Evolutionary conservation across 2,113 vertebrate genomes (phyloP), one percentile per base, ranked within the genome.

Genomic region (Coreoperca whiteheadi): DNA sequence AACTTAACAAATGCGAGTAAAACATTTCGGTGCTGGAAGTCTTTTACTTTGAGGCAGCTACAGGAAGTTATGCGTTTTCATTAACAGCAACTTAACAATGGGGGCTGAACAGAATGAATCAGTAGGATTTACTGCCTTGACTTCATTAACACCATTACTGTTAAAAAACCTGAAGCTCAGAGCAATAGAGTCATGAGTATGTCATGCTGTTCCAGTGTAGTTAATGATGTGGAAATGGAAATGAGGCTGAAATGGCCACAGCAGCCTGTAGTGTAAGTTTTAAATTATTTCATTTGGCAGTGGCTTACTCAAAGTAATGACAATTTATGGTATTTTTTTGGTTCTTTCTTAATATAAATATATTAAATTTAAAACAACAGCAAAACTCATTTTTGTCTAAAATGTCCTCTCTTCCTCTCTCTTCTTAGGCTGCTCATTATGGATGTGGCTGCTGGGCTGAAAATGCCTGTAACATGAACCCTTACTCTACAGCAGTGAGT

Each of bases 391-490:
- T 25, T 79, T 30, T 8, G 76, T 59, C 59, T 87, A n/a, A 68
- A 59, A n/a, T 56, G 3, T 84, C 9, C 50, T 57, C 7, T 67
- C 77, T 50, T 39, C 59, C 59, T 60, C 23, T 82, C 65, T 94
- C 79, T 92, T 74, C 77, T 41, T 83, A 99, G 98, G 98, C 98
- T 94, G 97, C 98, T 96, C 97, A 98, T 93, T 99, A 99, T 91
- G 98, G 98, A 91, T 99, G 98, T 96, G 98, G 98, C 88, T 99
- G 98, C 96, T 99, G 98, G 98, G 98, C 98, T 95, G 98, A 99
- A 95, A 99, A 99, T 82, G 96, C 96, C 84, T 96, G 96, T 94
- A 96, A 96, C 89, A 95, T 96, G 90, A 98, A 96, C 81, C 95
- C 97, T 92, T 99, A 99, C 89, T 98, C 98, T 86, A 99, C 98